phyloP scores from a whole-genome alignment of 2,113 vertebrate species.

The Vidua macroura region DNA sequence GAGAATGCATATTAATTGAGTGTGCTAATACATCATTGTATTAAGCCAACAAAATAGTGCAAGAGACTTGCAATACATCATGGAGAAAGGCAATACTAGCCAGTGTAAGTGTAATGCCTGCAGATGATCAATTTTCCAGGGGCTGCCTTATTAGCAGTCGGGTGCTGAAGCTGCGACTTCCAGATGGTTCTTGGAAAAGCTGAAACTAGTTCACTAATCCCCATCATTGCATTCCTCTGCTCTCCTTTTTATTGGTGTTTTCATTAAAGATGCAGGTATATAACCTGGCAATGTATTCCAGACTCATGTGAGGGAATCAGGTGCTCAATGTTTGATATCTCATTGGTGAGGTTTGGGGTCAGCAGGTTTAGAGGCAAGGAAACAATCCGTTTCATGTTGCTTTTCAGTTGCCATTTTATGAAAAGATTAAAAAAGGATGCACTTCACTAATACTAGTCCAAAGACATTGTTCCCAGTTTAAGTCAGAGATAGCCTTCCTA shows the following conservation, averaged over 20 bases:
- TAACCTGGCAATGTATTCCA: not conserved
- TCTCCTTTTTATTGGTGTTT: not conserved
- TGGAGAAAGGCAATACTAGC: not conserved
- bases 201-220: not conserved
- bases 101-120: not conserved
- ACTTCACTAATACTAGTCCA: not conserved
- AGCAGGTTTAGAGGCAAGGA: not conserved
- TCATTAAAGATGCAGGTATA: not conserved
- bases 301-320: not conserved
- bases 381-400: not conserved
- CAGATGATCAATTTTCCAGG: not conserved
- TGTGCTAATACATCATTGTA: not conserved
- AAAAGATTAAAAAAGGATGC: not conserved
- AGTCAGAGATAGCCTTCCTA: not conserved
- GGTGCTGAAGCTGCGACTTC: not conserved
- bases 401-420: not conserved
- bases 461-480: not conserved
- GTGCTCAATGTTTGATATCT: not conserved
- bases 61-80: not conserved
- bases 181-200: not conserved
- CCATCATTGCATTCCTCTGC: not conserved
- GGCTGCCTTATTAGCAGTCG: not conserved
- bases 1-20: not conserved
- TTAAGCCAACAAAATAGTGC: not conserved
- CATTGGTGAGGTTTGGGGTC: not conserved